A percentile compares a stretch with the other conserved stretches of the same genome.
These are phyloP conservation scores for Liasis olivaceus DNA, from an alignment of 2,797 vertebrate species.

Conservation along the genomic window DNA sequence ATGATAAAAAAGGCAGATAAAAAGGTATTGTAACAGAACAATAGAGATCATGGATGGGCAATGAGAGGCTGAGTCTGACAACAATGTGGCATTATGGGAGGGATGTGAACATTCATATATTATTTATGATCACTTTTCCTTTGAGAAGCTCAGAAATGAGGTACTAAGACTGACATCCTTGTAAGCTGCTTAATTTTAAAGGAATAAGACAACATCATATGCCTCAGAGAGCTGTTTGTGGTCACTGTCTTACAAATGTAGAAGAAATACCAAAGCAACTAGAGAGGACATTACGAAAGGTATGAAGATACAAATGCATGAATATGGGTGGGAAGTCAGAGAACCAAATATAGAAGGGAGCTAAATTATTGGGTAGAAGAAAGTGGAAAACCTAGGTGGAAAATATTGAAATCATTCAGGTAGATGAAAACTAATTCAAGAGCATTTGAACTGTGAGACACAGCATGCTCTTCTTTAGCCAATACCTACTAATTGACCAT, in stretches of 20 bases:
- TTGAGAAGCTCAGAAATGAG: background rate
- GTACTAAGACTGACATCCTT: background rate
- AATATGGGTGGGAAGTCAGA: background rate
- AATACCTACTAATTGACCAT: background rate
- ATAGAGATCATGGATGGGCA: background rate
- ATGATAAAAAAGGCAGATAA: background rate
- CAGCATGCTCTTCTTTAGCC: background rate
- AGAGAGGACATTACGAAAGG: background rate
- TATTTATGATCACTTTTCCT: background rate
- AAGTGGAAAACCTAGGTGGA: background rate
- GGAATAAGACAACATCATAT: background rate
- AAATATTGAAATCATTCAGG: background rate
- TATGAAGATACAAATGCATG: background rate
- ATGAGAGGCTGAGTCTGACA: background rate
- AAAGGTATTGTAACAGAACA: background rate
- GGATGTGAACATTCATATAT: background rate
- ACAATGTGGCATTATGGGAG: background rate
- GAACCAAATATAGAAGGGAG: background rate
- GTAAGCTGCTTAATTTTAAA: background rate
- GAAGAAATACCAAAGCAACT: background rate
- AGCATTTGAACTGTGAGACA: background rate
- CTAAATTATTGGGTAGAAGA: background rate
- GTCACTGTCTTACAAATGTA: background rate
- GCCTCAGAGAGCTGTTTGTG: background rate
- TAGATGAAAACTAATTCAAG: constrained; percentile 13